These are phyloP conservation scores for Bathybates hornii DNA, from an alignment of 2,113 vertebrate species.

Conservation along the genomic window DNA sequence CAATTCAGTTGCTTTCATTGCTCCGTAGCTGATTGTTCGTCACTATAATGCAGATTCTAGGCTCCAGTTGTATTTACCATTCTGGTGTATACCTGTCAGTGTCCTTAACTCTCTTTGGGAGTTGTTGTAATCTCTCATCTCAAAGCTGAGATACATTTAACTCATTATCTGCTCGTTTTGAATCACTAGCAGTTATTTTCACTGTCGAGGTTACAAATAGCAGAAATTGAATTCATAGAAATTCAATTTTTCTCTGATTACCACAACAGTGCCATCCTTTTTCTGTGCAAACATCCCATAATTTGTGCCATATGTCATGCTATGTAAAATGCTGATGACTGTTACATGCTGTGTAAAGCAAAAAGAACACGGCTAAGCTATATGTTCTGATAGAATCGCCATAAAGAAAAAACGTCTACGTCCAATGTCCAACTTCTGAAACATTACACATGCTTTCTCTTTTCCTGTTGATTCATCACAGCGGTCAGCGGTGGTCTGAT, in stretches of 20 bases:
- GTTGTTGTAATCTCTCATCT: neutral
- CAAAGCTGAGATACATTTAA: neutral
- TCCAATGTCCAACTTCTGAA: neutral
- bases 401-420: neutral
- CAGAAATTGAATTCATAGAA: neutral
- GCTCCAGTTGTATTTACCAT: neutral
- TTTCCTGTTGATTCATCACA: neutral
- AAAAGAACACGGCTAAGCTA: neutral
- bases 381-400: neutral
- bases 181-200: neutral
- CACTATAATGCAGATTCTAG: neutral
- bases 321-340: neutral
- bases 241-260: neutral
- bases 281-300: neutral
- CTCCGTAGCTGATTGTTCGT: neutral
- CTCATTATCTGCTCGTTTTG: accelerated
- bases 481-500: neutral
- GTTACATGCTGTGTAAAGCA: neutral
- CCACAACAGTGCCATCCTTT: neutral
- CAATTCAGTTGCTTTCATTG: neutral
- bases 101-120: neutral
- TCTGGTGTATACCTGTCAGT: neutral
- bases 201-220: accelerated
- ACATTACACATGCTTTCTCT: neutral
- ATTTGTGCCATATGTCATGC: neutral